Evolutionary conservation across 2,888 invertebrate species (phyloP).

Genomic region (Cosmorhoe ocellata): DNA sequence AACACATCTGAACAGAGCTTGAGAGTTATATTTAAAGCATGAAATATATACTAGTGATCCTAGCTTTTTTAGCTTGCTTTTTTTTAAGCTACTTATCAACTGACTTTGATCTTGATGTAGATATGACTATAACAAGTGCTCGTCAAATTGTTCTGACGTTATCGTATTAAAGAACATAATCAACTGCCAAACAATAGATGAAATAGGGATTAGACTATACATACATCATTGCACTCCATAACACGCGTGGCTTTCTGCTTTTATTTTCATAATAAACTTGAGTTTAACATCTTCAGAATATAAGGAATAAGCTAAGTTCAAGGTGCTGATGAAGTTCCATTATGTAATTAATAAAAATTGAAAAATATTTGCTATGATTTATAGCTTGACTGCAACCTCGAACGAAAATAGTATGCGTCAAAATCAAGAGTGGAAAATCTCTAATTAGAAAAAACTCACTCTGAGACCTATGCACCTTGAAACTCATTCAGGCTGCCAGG

Average conservation of each 20-base stretch:
- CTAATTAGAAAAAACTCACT: slow-evolving; percentile 60
- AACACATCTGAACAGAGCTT: too few species aligned
- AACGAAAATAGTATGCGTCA: slow-evolving; percentile 36
- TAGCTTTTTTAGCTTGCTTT: too few species aligned
- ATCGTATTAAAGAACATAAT: slow-evolving; percentile 25
- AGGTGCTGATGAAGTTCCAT: too few species aligned
- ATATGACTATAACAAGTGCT: not conserved
- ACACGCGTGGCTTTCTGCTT: not conserved
- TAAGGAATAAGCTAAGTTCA: too few species aligned
- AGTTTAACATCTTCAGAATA: too few species aligned
- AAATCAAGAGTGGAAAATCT: slow-evolving; percentile 41
- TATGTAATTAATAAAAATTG: too few species aligned
- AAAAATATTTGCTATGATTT: not conserved
- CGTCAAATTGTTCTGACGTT: slow-evolving; percentile 16
- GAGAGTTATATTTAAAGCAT: too few species aligned
- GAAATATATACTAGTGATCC: too few species aligned
- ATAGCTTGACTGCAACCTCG: slow-evolving; percentile 14
- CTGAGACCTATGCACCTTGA: slow-evolving; percentile 63
- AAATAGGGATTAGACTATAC: slow-evolving; percentile 8
- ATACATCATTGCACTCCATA: not conserved
- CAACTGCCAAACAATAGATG: slow-evolving; percentile 27
- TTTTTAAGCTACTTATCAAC: slow-evolving; percentile 15
- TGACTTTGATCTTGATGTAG: slow-evolving; percentile 5
- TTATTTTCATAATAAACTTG: too few species aligned
- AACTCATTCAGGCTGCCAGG: slow-evolving; percentile 60